A percentile compares a stretch with the other conserved stretches of the same genome.
These are phyloP conservation scores for Protodeltote pygarga DNA, from an alignment of 2,888 invertebrate genomes.

Conservation along the genomic window DNA sequence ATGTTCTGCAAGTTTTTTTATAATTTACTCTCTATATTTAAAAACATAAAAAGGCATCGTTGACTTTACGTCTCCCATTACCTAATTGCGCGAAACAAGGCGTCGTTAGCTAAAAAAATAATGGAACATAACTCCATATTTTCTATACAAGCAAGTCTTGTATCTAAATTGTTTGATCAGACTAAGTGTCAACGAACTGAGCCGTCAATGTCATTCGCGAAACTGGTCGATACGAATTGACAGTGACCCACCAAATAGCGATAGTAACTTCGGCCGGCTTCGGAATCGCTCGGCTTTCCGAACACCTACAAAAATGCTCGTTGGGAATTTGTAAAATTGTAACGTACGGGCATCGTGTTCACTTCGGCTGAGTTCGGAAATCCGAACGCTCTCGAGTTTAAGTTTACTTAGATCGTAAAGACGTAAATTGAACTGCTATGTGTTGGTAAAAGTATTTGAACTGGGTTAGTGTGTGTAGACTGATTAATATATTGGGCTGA, in stretches of 20 bases:
- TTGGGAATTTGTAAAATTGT: constrained; percentile 3
- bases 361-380: constrained; percentile 4
- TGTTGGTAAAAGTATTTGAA: constrained; percentile 3
- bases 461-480: constrained; percentile 10
- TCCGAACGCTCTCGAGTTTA: background rate
- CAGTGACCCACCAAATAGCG: constrained; percentile 40
- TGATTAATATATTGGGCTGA: background rate
- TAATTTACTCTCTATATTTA: too few relatives aligned
- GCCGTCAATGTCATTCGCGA: constrained; percentile 36
- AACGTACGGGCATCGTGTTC: constrained; percentile 3
- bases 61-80: too few relatives aligned
- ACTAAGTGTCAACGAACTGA: constrained; percentile 39
- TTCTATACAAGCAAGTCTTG: background rate
- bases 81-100: too few relatives aligned
- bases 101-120: too few relatives aligned
- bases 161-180: constrained; percentile 22
- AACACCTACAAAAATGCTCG: constrained; percentile 1
- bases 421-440: constrained; percentile 1
- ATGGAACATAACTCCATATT: constrained; percentile 34
- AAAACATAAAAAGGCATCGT: too few relatives aligned
- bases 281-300: constrained; percentile 19
- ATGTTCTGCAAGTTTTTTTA: too few relatives aligned
- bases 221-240: constrained; percentile 32
- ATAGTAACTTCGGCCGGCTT: constrained; percentile 18
- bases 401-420: constrained; percentile 12